Evolutionary conservation across 2,888 invertebrate genomes (phyloP).

Genomic region (Rugalucina vietnamica): DNA sequence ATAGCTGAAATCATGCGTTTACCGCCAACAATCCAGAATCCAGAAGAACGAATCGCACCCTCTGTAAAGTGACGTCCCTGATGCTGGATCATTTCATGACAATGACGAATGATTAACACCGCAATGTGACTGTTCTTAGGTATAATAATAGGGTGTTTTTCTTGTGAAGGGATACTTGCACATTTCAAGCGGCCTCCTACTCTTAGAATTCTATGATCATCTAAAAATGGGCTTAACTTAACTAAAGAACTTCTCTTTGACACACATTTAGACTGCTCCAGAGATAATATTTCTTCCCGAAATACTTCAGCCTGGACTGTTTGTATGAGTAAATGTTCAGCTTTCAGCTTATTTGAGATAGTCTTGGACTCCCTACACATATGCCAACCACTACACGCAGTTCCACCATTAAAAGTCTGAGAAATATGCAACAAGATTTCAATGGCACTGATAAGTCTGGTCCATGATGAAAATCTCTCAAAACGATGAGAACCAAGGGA

Average conservation of each 20-base stretch:
- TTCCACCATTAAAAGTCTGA: background rate
- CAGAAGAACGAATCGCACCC: conserved; percentile 49
- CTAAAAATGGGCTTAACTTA: conserved; percentile 31
- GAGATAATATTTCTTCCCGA: conserved; percentile 18
- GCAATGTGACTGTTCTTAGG: conserved; percentile 42
- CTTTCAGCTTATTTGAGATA: background rate
- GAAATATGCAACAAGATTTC: background rate
- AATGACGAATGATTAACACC: conserved; percentile 41
- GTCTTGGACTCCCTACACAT: conserved; percentile 1
- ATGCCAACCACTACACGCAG: conserved; percentile 36
- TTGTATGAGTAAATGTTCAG: conserved; percentile 34
- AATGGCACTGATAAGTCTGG: conserved; percentile 28
- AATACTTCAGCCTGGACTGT: conserved; percentile 42
- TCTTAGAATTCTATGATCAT: conserved; percentile 37
- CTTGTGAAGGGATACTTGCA: background rate
- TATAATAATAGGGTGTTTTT: conserved; percentile 40
- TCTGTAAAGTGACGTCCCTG: conserved; percentile 63
- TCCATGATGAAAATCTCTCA: conserved; percentile 54
- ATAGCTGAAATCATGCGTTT: conserved; percentile 39
- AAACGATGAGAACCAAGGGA: conserved; percentile 28
- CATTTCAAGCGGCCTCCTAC: conserved; percentile 48
- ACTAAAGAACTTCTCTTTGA: conserved; percentile 33
- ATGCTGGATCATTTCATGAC: conserved; percentile 47
- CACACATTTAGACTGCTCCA: background rate
- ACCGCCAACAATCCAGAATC: conserved; percentile 55